Conservation (phyloP, 2,888 invertebrate genomes). For the Ctena decussata region DNA sequence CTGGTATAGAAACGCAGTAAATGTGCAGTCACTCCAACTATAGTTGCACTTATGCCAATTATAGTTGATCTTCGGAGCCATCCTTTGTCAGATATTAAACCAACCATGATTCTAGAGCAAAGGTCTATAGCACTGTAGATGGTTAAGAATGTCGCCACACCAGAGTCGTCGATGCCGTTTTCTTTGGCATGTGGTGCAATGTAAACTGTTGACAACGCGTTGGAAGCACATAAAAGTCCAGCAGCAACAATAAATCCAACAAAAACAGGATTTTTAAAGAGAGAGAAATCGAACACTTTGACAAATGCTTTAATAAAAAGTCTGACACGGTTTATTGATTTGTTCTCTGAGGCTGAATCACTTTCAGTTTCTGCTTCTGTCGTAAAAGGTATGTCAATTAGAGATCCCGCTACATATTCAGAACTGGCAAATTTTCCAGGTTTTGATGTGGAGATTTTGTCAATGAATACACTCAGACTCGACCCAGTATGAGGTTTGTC, state of each 20-base stretch:
- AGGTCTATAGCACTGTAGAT: constrained; percentile 54
- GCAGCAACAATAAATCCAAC: constrained; percentile 27
- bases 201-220: constrained; percentile 44
- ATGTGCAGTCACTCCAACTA: constrained; percentile 25
- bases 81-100: constrained; percentile 45
- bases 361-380: background rate
- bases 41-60: constrained; percentile 25
- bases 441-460: constrained; percentile 2
- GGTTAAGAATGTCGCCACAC: constrained; percentile 46
- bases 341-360: background rate
- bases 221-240: constrained; percentile 44
- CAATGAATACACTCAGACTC: background rate
- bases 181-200: constrained; percentile 62
- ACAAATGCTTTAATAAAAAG: constrained; percentile 12
- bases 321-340: background rate
- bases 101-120: constrained; percentile 43
- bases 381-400: background rate
- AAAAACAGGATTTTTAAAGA: constrained; percentile 57
- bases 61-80: constrained; percentile 42
- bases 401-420: constrained; percentile 14
- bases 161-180: constrained; percentile 31
- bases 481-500: background rate
- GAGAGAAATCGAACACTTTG: constrained; percentile 39
- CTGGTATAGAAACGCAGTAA: constrained; percentile 50
- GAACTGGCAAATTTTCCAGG: constrained; percentile 8